A percentile compares a stretch with the other conserved stretches of the same genome.
Evolutionary conservation across 2,888 invertebrate species (phyloP).

Genomic region (Lasioglossum oenotherae): DNA sequence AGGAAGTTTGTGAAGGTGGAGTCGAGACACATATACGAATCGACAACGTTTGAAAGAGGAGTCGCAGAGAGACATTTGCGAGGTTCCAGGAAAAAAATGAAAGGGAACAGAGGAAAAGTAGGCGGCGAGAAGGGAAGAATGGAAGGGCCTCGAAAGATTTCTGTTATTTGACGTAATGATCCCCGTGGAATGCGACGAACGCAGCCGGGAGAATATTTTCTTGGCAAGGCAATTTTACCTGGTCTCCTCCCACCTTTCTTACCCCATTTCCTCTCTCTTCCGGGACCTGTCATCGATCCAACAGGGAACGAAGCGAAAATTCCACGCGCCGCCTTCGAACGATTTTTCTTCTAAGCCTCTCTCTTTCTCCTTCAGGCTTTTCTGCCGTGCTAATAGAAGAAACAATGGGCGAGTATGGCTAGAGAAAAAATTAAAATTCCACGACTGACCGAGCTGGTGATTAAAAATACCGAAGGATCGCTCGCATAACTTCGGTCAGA

Average conservation of each 20-base stretch:
- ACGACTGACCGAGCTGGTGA: constrained; percentile 9
- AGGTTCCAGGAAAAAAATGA: neutral
- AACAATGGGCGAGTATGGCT: constrained; percentile 30
- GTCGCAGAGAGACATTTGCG: neutral
- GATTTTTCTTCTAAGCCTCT: constrained; percentile 24
- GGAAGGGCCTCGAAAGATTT: constrained; percentile 69
- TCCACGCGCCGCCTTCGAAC: constrained; percentile 31
- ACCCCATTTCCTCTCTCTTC: constrained; percentile 41
- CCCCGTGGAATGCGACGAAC: constrained; percentile 72
- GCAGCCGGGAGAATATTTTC: constrained; percentile 65
- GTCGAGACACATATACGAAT: neutral
- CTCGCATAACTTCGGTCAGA: neutral
- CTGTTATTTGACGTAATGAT: constrained; percentile 79
- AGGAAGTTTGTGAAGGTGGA: neutral
- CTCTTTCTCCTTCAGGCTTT: neutral
- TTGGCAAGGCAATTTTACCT: constrained; percentile 67
- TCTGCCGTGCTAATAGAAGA: constrained; percentile 16
- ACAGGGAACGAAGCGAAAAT: constrained; percentile 24
- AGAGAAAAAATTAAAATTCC: constrained; percentile 37
- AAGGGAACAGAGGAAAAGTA: neutral
- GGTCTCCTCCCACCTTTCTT: constrained; percentile 31
- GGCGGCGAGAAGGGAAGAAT: constrained; percentile 21
- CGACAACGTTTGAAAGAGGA: neutral
- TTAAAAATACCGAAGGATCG: constrained; percentile 23
- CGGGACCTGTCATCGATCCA: constrained; percentile 55